These are phyloP conservation scores for Manduca sexta DNA, from an alignment of 1,140 invertebrate genomes.

Conservation along the genomic window DNA sequence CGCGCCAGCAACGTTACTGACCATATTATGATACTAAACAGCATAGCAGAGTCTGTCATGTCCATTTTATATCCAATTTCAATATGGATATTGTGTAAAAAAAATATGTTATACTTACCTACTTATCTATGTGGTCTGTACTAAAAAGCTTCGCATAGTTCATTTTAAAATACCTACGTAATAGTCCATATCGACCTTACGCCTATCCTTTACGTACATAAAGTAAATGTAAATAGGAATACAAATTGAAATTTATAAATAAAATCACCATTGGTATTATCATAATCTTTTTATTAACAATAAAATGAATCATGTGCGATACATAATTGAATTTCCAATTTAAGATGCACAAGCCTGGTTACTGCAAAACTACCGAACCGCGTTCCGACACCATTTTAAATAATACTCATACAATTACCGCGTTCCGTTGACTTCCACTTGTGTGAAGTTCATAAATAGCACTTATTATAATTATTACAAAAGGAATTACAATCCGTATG, in stretches of 20 bases:
- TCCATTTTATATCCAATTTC: no score
- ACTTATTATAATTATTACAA: constrained; percentile 22
- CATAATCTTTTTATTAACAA: constrained; percentile 72
- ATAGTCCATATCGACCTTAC: no score
- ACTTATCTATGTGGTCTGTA: no score
- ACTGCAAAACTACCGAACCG: constrained; percentile 32
- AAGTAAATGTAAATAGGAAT: neutral
- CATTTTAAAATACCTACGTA: no score
- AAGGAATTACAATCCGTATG: constrained; percentile 17
- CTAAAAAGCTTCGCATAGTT: no score
- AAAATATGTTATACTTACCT: no score
- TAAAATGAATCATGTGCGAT: constrained; percentile 70
- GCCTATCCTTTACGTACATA: no score
- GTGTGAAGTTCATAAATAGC: constrained; percentile 3
- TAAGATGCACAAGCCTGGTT: constrained; percentile 54
- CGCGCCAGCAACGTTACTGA: no score
- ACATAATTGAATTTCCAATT: constrained; percentile 66
- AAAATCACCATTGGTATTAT: constrained; percentile 40
- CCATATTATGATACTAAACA: no score
- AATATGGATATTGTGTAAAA: no score
- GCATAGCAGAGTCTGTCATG: no score
- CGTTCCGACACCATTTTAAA: constrained; percentile 15
- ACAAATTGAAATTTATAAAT: constrained; percentile 8
- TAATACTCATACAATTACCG: constrained; percentile 6
- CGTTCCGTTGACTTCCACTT: neutral